Evolutionary conservation across 1,140 invertebrate species (phyloP), one percentile per base, ranked within the genome.

Genomic region (Pemphigus obesinymphae): DNA sequence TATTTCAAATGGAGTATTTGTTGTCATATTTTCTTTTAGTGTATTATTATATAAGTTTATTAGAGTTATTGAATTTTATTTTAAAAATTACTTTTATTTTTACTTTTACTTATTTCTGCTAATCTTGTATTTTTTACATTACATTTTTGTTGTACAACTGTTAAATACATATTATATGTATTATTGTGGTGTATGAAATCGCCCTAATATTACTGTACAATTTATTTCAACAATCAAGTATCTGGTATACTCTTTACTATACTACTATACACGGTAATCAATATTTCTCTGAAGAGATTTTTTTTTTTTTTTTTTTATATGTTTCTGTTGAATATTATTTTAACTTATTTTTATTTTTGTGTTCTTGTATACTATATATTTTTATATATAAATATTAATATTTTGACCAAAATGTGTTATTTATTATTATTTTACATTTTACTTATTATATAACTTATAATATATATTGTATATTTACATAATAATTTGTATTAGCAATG

Each of bases 281-380:
- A 63, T 10, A 34, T 63, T 63, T 63, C n/a, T n/a, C n/a, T n/a
- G n/a, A n/a, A n/a, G n/a, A n/a, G n/a, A n/a, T n/a, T n/a, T n/a
- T n/a, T n/a, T n/a, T 29, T 29, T 29, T 17, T n/a, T 50, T 61
- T 61, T 61, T 61, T 29, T 13, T 31, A 63, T 7, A 3, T 34
- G 7, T 37, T 66, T 34, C 15, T 34, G 17, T 34, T n/a, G 37
- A 34, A 66, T 66, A 4, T 37, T 1, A 66, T 37, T 61, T 61
- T 31, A 7, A 61, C 4, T 61, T 0, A 55, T n/a, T 8, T 17
- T 66, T n/a, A 5, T 37, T 66, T 66, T 37, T 4, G n/a, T 20
- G 37, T n/a, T 43, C n/a, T 40, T 68, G 63, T 68, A 68, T 68
- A 68, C 63, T 68, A 23, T 10, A 29, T 40, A 68, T n/a, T 68